phyloP scores from a whole-genome alignment of 2,113 vertebrate genomes.

The Taxidea taxus region DNA sequence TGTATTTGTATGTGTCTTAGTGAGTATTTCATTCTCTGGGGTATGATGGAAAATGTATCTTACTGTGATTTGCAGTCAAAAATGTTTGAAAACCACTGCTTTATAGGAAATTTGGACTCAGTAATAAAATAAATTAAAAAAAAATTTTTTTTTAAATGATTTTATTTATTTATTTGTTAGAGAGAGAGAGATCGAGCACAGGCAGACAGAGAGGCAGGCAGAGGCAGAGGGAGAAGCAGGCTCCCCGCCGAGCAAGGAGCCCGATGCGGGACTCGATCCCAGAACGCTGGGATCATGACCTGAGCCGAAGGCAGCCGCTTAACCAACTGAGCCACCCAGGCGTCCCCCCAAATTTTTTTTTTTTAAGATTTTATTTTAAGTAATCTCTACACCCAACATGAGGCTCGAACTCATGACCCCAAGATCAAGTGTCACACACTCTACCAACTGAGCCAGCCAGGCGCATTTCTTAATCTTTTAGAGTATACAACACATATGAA shows the following conservation, averaged over 20 bases:
- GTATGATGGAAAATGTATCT: conserved; percentile 1
- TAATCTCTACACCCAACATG: not conserved
- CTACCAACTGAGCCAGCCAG: not conserved
- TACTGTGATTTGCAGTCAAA: not conserved
- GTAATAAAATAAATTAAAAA: not conserved
- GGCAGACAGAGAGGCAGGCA: too few relatives aligned
- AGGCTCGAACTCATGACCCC: not conserved
- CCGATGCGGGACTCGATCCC: too few relatives aligned
- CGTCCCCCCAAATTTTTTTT: too few relatives aligned
- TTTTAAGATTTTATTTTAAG: not conserved
- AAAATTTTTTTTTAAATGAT: not conserved
- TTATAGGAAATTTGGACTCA: not conserved
- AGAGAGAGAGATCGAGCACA: too few relatives aligned
- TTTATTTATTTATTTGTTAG: too few relatives aligned
- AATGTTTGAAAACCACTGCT: not conserved
- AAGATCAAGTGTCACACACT: not conserved
- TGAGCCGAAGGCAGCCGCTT: too few relatives aligned
- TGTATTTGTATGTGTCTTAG: not conserved
- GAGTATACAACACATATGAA: not conserved
- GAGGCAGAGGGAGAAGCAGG: too few relatives aligned
- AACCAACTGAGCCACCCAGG: too few relatives aligned
- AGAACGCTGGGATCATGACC: too few relatives aligned
- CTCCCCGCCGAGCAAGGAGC: too few relatives aligned
- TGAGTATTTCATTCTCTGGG: not conserved
- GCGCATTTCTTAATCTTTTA: not conserved